Base-by-base conservation (phyloP, 1,140 invertebrate species). In the Zaprionus vittiger region DNA sequence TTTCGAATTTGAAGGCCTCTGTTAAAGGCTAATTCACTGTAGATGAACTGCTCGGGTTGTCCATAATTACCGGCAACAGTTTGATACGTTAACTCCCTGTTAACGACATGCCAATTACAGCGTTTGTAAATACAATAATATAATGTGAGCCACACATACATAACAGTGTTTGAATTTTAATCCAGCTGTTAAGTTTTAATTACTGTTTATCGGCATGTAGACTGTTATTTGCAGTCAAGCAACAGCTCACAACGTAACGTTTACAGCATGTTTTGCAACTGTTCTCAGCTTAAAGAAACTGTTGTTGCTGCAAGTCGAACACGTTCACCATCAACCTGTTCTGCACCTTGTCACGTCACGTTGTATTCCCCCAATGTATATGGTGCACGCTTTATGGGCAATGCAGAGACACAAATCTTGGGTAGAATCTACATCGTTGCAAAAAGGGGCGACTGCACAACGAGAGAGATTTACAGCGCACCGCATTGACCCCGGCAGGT, bases 381-480 rank as follows among this genome's bases (percentile, higher is more conserved):
- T 52, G 4, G 47, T 52, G 65, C n/a, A 38, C 37, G 52, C 47
- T 61, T 73, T 60, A 73, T 61, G 47, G 72, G 28, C 55, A 41
- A 67, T 34, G 34, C 22, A 56, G 47, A 64, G 47, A 47, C 28
- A 38, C 54, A 54, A 63, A 63, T 64, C 66, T 57, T 69, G 4
- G 37, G 34, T 44, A 37, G 55, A 47, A 55, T 17, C 12, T n/a
- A 22, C 31, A 15, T 31, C 26, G 41, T 34, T 34, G 28, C 52
- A 63, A 63, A 22, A 59, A 14, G 37, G 28, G 38, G 3, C 41
- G 47, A 28, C 44, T 66, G 20, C 28, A 37, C n/a, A 7, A 24
- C 59, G 31, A 34, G 59, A 11, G 28, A 49, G 57, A 75, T 75
- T 75, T 75, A 75, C 73, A 69, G 73, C 54, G 47, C 14, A 71